Base-by-base conservation (phyloP, 2,888 invertebrate genomes). In the Tinea pellionella region DNA sequence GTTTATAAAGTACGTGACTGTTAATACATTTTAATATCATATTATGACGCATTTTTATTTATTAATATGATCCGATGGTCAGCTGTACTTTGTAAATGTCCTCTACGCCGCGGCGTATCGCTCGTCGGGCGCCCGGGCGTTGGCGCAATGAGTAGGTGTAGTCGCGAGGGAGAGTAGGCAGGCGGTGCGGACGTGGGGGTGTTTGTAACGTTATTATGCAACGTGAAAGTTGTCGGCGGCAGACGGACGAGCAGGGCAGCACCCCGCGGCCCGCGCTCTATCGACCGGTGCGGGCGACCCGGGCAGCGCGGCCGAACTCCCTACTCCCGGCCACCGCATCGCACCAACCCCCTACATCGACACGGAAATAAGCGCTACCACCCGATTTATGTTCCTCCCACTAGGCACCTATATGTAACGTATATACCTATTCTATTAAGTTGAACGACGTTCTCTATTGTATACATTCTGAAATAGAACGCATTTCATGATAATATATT, bases 201-300 rank as follows among this genome's bases (percentile, higher is more conserved):
- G 69, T 72, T 64, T 70, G 74, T 71, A 68, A 75, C 70, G 72
- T 74, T 74, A 73, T 78, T 74, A 77, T 78, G 77, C 76, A 78
- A 74, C 69, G 71, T 69, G 69, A 76, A 77, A 77, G 74, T 78
- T 72, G 70, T 70, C 68, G 70, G 67, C 68, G 70, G 69, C 68
- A 68, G 72, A 67, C 68, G 67, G 67, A 63, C 64, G 63, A 71
- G 82, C 80, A 83, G 84, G 72, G 88, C 74, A 75, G 80, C 87
- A 75, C 87, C 77, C 77, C 72, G 74, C 74, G 77, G 73, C 73
- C 73, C 78, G 72, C 74, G 77, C 78, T 80, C 76, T 85, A 80
- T 84, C 87, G 86, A 86, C 85, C 85, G 83, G 83, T 83, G 53
- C 85, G 73, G 72, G 77, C 75, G 56, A 32, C 57, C 29, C 53